phyloP scores from a whole-genome alignment of 2,797 vertebrate genomes.

The Poliocrania exsul region DNA sequence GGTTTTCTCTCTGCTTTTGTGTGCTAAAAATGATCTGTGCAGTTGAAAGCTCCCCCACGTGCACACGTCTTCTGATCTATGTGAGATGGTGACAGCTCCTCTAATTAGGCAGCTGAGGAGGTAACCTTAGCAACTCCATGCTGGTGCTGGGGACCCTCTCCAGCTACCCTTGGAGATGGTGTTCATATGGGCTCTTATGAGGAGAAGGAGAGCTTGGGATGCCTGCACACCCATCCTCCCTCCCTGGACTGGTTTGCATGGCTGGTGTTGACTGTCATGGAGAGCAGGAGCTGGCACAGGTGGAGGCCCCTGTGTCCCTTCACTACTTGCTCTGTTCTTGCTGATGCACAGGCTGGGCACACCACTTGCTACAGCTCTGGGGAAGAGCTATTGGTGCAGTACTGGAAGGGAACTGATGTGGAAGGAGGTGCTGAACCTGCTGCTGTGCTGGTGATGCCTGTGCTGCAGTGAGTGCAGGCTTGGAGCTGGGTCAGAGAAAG shows the following conservation, averaged over 20 bases:
- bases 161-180: neutral
- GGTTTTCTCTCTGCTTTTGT: neutral
- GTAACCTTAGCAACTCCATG: constrained; percentile 76
- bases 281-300: neutral
- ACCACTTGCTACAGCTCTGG: neutral
- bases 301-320: fast-evolving
- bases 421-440: neutral
- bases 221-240: fast-evolving
- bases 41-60: neutral
- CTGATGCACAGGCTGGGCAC: neutral
- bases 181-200: neutral
- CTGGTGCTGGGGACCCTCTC: constrained; percentile 25
- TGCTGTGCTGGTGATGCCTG: neutral
- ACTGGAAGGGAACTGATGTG: neutral
- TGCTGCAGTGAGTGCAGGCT: neutral
- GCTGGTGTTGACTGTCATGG: neutral
- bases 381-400: neutral
- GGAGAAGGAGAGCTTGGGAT: neutral
- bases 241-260: fast-evolving
- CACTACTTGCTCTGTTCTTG: neutral
- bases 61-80: constrained; percentile 3
- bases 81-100: constrained; percentile 53
- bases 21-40: neutral
- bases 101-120: constrained; percentile 59
- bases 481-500: neutral